Evolutionary conservation across 2,113 vertebrate species (phyloP).

Genomic region (Atherinomorus stipes): DNA sequence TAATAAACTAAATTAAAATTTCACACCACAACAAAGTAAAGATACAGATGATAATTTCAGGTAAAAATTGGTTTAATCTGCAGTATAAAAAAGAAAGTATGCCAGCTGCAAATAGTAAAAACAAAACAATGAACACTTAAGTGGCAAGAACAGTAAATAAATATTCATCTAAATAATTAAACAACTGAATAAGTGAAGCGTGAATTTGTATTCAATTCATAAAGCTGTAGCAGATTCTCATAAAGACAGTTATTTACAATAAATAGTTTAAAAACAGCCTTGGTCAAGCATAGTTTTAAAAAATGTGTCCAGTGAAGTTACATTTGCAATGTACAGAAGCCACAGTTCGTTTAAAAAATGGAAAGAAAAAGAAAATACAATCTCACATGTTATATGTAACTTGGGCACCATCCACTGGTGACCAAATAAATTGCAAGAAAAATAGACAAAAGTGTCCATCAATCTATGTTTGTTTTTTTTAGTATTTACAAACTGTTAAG

Average conservation of each 20-base stretch:
- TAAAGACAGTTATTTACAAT: conserved; percentile 47
- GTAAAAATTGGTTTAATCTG: conserved; percentile 42
- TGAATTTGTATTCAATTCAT: conserved; percentile 14
- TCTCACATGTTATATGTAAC: conserved; percentile 38
- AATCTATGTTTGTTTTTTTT: conserved; percentile 8
- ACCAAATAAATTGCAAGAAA: conserved; percentile 71
- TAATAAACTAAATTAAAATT: not conserved
- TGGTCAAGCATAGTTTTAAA: conserved; percentile 13
- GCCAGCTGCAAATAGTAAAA: conserved; percentile 11
- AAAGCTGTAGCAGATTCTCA: conserved; percentile 16
- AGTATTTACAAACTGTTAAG: conserved; percentile 60
- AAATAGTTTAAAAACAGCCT: conserved; percentile 10
- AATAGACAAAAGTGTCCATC: conserved; percentile 42
- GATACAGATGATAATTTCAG: not conserved
- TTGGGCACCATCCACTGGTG: conserved; percentile 57
- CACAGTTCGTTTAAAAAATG: not conserved
- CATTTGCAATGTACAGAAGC: conserved; percentile 33
- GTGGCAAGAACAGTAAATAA: conserved; percentile 46
- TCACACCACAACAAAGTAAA: not conserved
- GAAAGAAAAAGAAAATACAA: conserved; percentile 26
- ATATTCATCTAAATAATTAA: conserved; percentile 38
- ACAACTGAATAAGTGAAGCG: conserved; percentile 10
- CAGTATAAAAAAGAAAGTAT: conserved; percentile 30
- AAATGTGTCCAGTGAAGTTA: conserved; percentile 13
- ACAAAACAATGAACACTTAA: conserved; percentile 17